Conservation (phyloP, 2,113 vertebrate species). For the Cephalopterus ornatus region DNA sequence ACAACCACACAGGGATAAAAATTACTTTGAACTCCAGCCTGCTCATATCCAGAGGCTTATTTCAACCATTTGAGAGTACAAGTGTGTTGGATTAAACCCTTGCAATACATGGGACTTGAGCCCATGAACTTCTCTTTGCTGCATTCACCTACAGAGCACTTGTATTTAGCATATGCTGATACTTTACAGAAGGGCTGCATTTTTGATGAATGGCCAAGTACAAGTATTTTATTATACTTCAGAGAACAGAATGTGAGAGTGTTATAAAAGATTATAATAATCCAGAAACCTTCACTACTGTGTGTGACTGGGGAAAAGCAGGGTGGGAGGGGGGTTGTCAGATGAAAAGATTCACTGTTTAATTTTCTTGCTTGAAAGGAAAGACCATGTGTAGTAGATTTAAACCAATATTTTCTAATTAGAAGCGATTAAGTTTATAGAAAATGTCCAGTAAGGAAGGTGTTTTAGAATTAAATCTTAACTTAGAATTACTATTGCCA, state of each 20-base stretch:
- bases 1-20: neutral
- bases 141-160: neutral
- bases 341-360: constrained; percentile 65
- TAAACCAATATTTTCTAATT: constrained; percentile 73
- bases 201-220: constrained; percentile 56
- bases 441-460: constrained; percentile 47
- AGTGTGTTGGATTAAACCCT: neutral
- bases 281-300: neutral
- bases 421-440: constrained; percentile 64
- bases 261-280: constrained; percentile 39
- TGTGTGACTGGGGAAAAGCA: neutral
- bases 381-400: constrained; percentile 51
- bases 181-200: neutral
- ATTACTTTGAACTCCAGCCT: neutral
- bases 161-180: neutral
- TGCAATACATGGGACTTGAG: neutral
- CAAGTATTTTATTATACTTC: constrained; percentile 47
- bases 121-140: neutral
- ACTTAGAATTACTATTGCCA: neutral
- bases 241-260: constrained; percentile 32
- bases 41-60: neutral
- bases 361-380: constrained; percentile 68
- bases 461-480: constrained; percentile 36
- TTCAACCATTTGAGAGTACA: neutral
- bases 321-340: neutral